Evolutionary conservation across 2,888 invertebrate species (phyloP).

Genomic region (Ferrisia virgata): DNA sequence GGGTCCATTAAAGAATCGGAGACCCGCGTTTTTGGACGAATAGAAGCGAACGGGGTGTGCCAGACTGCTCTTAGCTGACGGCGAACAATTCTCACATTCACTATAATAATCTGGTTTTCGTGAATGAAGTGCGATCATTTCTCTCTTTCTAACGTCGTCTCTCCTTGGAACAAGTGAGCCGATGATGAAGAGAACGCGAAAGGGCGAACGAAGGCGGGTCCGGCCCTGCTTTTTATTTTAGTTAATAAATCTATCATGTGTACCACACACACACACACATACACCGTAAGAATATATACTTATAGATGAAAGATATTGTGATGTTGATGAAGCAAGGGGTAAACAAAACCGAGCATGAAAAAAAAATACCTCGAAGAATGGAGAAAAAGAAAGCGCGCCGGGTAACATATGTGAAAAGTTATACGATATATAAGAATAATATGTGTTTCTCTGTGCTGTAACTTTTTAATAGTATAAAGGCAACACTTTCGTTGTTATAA

Average conservation of each 20-base stretch:
- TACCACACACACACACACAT: background rate
- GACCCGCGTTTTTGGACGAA: background rate
- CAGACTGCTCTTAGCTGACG: slow-evolving; percentile 37
- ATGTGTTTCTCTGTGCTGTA: background rate
- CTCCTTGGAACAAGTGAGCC: slow-evolving; percentile 28
- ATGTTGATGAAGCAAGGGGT: background rate
- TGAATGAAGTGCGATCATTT: slow-evolving; percentile 44
- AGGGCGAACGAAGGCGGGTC: slow-evolving; percentile 40
- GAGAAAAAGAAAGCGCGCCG: slow-evolving; percentile 1
- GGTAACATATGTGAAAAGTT: background rate
- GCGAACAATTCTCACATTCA: slow-evolving; percentile 45
- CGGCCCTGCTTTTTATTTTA: slow-evolving; percentile 41
- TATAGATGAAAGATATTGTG: background rate
- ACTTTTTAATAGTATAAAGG: background rate
- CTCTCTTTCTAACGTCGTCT: slow-evolving; percentile 1
- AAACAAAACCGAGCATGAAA: background rate
- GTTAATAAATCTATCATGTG: slow-evolving; percentile 41
- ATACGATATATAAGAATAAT: background rate
- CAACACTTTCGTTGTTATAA: slow-evolving; percentile 31
- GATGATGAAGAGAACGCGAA: background rate
- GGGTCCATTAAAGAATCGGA: slow-evolving; percentile 1
- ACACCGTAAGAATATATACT: background rate
- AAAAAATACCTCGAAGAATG: background rate
- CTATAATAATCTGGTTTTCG: slow-evolving; percentile 43
- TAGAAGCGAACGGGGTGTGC: background rate